Conservation (phyloP, 2,888 invertebrate species). For the Meganola albula region DNA sequence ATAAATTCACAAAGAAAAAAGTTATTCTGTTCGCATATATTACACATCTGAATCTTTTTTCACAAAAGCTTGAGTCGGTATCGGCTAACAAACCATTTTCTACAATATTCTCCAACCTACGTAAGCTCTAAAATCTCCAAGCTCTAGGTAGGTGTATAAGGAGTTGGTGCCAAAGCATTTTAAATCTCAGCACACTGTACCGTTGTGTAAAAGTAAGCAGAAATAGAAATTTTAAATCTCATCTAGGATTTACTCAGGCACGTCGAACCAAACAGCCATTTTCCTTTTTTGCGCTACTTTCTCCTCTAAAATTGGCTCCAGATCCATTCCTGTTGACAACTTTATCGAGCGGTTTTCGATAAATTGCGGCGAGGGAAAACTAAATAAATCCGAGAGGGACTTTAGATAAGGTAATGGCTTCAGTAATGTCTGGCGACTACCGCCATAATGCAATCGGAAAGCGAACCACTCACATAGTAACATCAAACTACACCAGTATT, state of each 20-base stretch:
- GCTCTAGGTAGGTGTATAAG: too few species aligned
- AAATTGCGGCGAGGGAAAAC: conserved; percentile 77
- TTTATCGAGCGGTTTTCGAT: conserved; percentile 77
- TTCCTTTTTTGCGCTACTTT: conserved; percentile 54
- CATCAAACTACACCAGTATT: conserved; percentile 20
- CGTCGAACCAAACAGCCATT: conserved; percentile 53
- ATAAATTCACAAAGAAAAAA: conserved; percentile 19
- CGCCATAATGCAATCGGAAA: conserved; percentile 72
- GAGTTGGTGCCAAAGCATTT: too few species aligned
- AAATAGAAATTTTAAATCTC: conserved; percentile 27
- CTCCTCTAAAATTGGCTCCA: conserved; percentile 71
- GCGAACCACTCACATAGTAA: conserved; percentile 48
- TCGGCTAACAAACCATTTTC: too few species aligned
- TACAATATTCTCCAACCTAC: too few species aligned
- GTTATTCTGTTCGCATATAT: conserved; percentile 17
- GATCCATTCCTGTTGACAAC: conserved; percentile 77
- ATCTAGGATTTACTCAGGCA: conserved; percentile 39
- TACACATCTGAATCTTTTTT: conserved; percentile 7
- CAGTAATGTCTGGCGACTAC: conserved; percentile 72
- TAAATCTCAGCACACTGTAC: too few species aligned
- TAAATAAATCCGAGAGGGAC: conserved; percentile 77
- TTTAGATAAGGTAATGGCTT: conserved; percentile 78
- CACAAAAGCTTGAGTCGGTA: too few species aligned
- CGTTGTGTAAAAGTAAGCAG: too few species aligned
- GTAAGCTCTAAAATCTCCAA: too few species aligned